Conservation (phyloP, 2,888 invertebrate species). For the Drosophila antonietae region DNA sequence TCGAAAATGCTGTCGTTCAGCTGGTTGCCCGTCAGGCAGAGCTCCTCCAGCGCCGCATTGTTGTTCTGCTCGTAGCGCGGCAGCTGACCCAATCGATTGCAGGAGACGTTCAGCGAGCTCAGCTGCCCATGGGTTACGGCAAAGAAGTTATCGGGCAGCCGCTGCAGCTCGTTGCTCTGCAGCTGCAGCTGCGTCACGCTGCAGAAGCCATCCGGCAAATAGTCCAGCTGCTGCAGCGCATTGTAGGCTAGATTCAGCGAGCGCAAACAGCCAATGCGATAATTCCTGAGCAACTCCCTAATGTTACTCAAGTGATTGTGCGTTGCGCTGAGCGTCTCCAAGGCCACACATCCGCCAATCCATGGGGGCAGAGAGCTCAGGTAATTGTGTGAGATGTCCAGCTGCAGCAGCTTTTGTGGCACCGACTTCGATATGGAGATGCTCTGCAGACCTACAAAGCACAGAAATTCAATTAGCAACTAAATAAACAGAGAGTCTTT, state of each 20-base stretch:
- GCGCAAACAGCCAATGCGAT: conserved; percentile 90
- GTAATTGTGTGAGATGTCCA: conserved; percentile 92
- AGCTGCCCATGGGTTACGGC: conserved; percentile 87
- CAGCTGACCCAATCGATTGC: conserved; percentile 90
- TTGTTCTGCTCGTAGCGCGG: conserved; percentile 85
- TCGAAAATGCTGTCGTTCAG: conserved; percentile 89
- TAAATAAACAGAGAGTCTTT: neutral
- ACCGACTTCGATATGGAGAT: conserved; percentile 88
- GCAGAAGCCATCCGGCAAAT: conserved; percentile 85
- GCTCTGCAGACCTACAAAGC: conserved; percentile 89
- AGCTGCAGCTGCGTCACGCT: conserved; percentile 89
- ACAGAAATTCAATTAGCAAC: neutral
- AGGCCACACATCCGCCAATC: conserved; percentile 90
- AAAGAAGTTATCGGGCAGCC: conserved; percentile 91
- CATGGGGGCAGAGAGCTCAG: conserved; percentile 90
- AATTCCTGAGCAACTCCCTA: conserved; percentile 90
- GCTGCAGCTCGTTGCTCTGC: conserved; percentile 91
- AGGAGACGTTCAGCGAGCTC: conserved; percentile 90
- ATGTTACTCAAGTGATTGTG: conserved; percentile 90
- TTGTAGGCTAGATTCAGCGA: conserved; percentile 92
- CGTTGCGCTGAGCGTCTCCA: conserved; percentile 90
- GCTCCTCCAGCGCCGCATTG: conserved; percentile 88
- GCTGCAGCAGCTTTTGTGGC: conserved; percentile 90
- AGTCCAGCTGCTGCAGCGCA: conserved; percentile 90
- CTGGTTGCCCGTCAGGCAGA: conserved; percentile 91